phyloP scores from a whole-genome alignment of 2,888 invertebrate species.

The Drosophila lutescens region DNA sequence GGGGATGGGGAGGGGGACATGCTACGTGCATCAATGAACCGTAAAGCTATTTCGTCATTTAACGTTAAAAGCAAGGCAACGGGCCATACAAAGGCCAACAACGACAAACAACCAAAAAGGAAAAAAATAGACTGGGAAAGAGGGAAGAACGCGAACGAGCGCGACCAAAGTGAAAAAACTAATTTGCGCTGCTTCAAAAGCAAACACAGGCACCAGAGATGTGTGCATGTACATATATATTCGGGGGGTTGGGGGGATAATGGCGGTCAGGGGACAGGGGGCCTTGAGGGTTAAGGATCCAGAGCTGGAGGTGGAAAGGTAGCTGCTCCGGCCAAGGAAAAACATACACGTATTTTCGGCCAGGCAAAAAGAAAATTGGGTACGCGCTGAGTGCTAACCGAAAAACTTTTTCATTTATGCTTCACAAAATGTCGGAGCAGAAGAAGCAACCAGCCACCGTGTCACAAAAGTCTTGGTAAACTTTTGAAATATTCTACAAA shows the following conservation, averaged over 20 bases:
- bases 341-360: conserved; percentile 77
- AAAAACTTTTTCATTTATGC: conserved; percentile 75
- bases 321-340: conserved; percentile 69
- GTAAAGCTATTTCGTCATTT: conserved; percentile 81
- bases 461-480: neutral
- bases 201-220: conserved; percentile 59
- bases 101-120: conserved; percentile 56
- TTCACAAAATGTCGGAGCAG: conserved; percentile 48
- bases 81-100: conserved; percentile 73
- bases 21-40: conserved; percentile 79
- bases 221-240: conserved; percentile 14
- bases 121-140: conserved; percentile 17
- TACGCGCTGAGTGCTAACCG: conserved; percentile 75
- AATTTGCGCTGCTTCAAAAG: conserved; percentile 81
- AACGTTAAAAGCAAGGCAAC: conserved; percentile 76
- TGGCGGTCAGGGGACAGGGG: neutral
- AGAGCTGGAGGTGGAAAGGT: conserved; percentile 10
- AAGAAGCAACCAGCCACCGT: conserved; percentile 47
- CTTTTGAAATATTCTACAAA: neutral
- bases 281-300: conserved; percentile 37
- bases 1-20: conserved; percentile 31
- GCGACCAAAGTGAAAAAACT: conserved; percentile 80
- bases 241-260: neutral
- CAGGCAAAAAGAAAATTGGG: conserved; percentile 76
- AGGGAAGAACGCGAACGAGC: conserved; percentile 57